Evolutionary conservation across 2,888 invertebrate genomes (phyloP), one percentile per base, ranked within the genome.

Genomic region (Aricia artaxerxes): DNA sequence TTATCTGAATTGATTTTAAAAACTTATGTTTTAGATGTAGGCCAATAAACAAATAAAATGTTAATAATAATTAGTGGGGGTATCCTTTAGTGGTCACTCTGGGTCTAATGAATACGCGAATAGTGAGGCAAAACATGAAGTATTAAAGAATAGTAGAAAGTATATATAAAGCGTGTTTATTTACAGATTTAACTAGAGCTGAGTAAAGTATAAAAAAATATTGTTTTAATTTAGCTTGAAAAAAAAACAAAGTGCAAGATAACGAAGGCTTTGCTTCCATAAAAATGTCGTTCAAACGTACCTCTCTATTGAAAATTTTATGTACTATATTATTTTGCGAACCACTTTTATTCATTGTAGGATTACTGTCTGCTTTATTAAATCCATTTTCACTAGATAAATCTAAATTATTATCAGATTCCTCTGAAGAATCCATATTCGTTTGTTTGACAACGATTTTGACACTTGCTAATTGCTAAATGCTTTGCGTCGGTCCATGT

Each of bases 301-400:
- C 96, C 95, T 96, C 96, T 87, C 96, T 93, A 86, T 95, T 95
- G 85, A 95, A 94, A 85, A 96, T 90, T 90, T 96, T 96, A 86
- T 92, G 89, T 82, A 93, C 87, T 84, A 91, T 91, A 86, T 93
- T 94, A 84, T 86, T 88, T 84, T 87, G 89, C 83, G 86, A 86
- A 82, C 82, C 85, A 82, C 88, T 85, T 83, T 87, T 86, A 83
- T 84, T 88, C 85, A 82, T 88, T 81, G 85, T 85, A 85, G 82
- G 86, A 88, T 87, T 88, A 82, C 79, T 84, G 85, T 84, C 86
- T 81, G 86, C 84, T 87, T 88, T 89, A 82, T 85, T 85, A 81
- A 84, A 85, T 84, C 87, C 89, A 89, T 89, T 88, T 85, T 87
- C 85, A 83, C 79, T 85, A 85, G 84, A 87, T 84, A 84, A 87